A percentile compares a stretch with the other conserved stretches of the same genome.
phyloP scores from a whole-genome alignment of 35 echinoderm and acorn worm species.

The Diadema setosum region DNA sequence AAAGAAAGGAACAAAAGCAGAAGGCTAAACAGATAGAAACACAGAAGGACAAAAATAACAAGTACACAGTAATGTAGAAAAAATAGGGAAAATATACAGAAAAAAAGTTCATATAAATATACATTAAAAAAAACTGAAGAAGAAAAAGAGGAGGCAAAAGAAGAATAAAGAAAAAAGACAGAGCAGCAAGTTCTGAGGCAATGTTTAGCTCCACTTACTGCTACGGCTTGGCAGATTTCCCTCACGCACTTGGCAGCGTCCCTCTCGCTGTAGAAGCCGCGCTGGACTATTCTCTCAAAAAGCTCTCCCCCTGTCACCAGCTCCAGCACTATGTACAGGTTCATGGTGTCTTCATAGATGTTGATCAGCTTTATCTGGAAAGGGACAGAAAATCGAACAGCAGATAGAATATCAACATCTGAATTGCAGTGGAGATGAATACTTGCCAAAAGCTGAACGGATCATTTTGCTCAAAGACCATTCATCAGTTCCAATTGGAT shows the following conservation, averaged over 20 bases:
- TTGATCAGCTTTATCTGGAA: slow-evolving; percentile 87
- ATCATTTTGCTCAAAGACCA: neutral
- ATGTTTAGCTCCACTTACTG: slow-evolving; percentile 86
- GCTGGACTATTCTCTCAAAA: slow-evolving; percentile 83
- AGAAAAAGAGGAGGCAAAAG: no score
- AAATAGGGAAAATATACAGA: no score
- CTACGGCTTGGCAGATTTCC: slow-evolving; percentile 89
- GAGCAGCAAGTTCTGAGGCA: no score
- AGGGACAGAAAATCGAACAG: neutral
- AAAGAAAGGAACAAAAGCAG: no score
- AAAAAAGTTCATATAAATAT: no score
- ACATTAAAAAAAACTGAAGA: no score
- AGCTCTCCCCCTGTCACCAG: slow-evolving; percentile 94
- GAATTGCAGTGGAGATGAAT: neutral
- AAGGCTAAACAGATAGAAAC: no score
- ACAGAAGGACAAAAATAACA: no score
- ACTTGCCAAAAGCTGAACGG: neutral
- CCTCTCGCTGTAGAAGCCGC: slow-evolving; percentile 84
- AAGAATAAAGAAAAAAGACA: no score
- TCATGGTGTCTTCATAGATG: slow-evolving; percentile 73
- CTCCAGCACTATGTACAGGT: slow-evolving; percentile 79
- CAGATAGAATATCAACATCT: neutral
- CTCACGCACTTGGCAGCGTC: slow-evolving; percentile 86
- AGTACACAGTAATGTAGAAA: no score
- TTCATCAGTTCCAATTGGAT: no score